phyloP scores from a whole-genome alignment of 2,888 invertebrate genomes.

The Romanomermis culicivorax region DNA sequence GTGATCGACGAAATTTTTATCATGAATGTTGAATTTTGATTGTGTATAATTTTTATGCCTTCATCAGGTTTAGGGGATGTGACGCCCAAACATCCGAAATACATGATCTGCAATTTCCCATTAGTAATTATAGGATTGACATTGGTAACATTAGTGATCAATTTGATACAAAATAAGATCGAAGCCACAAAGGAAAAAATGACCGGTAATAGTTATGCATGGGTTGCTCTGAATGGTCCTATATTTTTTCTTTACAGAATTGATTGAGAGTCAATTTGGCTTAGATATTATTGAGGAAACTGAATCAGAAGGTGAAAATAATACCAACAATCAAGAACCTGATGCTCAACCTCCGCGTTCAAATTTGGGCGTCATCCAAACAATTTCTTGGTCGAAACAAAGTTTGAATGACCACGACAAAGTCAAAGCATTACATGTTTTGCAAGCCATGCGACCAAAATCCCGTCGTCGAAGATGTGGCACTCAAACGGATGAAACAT shows the following conservation, averaged over 20 bases:
- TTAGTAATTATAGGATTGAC: constrained; percentile 78
- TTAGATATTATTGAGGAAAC: not conserved
- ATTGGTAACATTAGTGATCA: constrained; percentile 82
- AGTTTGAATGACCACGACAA: too few relatives aligned
- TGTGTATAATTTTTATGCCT: too few relatives aligned
- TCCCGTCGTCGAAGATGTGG: too few relatives aligned
- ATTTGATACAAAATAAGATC: constrained; percentile 48
- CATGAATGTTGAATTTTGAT: too few relatives aligned
- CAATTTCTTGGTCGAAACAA: too few relatives aligned
- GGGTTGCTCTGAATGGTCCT: not conserved
- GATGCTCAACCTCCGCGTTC: too few relatives aligned
- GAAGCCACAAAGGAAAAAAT: constrained; percentile 3
- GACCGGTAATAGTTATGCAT: not conserved
- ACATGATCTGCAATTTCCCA: constrained; percentile 67
- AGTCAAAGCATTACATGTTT: too few relatives aligned
- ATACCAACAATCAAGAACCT: too few relatives aligned
- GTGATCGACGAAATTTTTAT: not conserved
- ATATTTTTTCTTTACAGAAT: constrained; percentile 2
- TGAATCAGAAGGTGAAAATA: not conserved
- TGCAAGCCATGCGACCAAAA: too few relatives aligned
- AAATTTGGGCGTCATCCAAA: too few relatives aligned
- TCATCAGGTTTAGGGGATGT: constrained; percentile 26
- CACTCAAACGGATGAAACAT: too few relatives aligned
- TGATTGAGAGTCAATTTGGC: constrained; percentile 7
- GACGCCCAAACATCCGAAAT: constrained; percentile 46